A percentile compares a stretch with the other conserved stretches of the same genome.
phyloP scores from a whole-genome alignment of 2,113 vertebrate species.

The Nothocercus nigrocapillus region DNA sequence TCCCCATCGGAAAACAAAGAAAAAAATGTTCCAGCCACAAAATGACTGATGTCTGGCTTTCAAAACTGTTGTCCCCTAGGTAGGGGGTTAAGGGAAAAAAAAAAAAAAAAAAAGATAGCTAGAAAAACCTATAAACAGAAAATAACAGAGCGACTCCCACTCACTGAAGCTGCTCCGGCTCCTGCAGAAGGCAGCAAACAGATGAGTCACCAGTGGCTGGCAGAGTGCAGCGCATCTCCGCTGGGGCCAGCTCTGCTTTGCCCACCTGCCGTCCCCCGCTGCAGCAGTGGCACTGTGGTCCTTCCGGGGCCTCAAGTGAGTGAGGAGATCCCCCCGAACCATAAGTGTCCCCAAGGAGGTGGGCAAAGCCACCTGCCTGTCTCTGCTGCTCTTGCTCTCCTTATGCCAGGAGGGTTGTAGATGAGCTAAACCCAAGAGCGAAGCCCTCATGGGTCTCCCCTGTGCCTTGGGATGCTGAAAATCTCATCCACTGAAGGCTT shows the following conservation, averaged over 20 bases:
- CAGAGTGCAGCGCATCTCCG: neutral
- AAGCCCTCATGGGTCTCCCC: neutral
- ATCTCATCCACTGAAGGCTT: neutral
- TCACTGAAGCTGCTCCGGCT: neutral
- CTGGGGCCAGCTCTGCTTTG: neutral
- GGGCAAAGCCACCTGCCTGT: slow-evolving; percentile 4
- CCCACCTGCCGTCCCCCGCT: slow-evolving; percentile 37
- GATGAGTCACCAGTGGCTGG: slow-evolving; percentile 44
- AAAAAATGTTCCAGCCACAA: neutral
- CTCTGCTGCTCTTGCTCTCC: slow-evolving; percentile 22
- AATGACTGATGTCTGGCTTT: neutral
- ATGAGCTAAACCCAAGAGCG: accelerated
- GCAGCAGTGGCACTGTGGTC: neutral
- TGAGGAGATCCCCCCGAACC: neutral
- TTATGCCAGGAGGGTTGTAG: neutral
- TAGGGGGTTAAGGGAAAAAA: neutral
- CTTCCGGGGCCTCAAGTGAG: slow-evolving; percentile 17
- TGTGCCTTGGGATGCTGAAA: neutral
- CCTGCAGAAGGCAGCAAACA: neutral
- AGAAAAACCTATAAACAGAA: slow-evolving; percentile 48
- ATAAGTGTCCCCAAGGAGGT: neutral
- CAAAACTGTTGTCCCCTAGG: neutral
- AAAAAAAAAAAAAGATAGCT: neutral
- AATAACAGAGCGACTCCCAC: slow-evolving; percentile 59
- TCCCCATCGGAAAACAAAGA: neutral